Conservation (phyloP, 1,140 invertebrate genomes). For the Nymphalis io region DNA sequence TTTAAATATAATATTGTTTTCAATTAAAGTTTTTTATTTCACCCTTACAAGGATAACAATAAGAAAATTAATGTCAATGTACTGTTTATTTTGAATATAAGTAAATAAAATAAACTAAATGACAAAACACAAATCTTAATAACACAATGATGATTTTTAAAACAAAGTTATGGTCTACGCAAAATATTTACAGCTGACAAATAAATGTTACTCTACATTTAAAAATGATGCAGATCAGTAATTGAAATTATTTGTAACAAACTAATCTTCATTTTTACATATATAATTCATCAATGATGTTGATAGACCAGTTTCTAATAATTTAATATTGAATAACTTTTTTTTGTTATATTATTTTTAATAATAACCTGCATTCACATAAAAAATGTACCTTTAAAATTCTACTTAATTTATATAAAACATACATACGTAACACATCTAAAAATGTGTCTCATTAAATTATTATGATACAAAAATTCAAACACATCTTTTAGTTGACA, state of each 20-base stretch:
- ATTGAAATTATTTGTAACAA: constrained; percentile 53
- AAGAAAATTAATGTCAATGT: constrained; percentile 45
- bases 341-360: constrained; percentile 16
- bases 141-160: constrained; percentile 73
- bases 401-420: constrained; percentile 32
- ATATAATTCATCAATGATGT: constrained; percentile 46
- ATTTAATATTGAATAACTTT: constrained; percentile 35
- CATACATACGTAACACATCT: constrained; percentile 30
- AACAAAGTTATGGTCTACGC: constrained; percentile 66
- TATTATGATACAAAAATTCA: constrained; percentile 70
- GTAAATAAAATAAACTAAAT: constrained; percentile 81
- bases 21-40: constrained; percentile 31
- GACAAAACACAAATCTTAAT: constrained; percentile 78
- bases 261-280: constrained; percentile 49
- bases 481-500: constrained; percentile 57
- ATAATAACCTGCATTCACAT: constrained; percentile 38
- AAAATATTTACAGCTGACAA: constrained; percentile 75
- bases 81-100: constrained; percentile 80
- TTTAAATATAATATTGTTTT: constrained; percentile 34
- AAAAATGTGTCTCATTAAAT: constrained; percentile 40
- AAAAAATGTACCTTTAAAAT: constrained; percentile 38
- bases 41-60: constrained; percentile 10
- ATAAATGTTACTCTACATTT: constrained; percentile 65
- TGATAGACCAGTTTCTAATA: constrained; percentile 56
- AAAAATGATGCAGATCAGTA: constrained; percentile 74